Percentiles rank a stretch among this genome's conserved stretches.
These are phyloP conservation scores for Drepanosiphum platanoidis DNA, from an alignment of 2,888 invertebrate genomes.

Conservation along the genomic window DNA sequence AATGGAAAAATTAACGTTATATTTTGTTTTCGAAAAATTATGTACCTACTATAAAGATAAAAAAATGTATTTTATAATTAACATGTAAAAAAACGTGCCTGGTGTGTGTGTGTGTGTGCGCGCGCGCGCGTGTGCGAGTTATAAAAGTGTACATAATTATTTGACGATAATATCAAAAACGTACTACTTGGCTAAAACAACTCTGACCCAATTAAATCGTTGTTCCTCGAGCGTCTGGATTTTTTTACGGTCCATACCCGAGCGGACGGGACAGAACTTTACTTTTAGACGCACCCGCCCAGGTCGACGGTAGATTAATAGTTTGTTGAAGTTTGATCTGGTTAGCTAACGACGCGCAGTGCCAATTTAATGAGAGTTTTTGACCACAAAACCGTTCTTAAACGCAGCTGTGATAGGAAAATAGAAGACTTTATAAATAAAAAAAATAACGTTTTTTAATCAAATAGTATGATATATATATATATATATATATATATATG, in stretches of 20 bases:
- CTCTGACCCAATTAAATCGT: neutral
- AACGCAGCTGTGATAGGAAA: neutral
- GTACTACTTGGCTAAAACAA: neutral
- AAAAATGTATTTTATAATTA: no score
- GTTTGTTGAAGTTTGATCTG: constrained; percentile 1
- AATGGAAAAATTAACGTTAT: no score
- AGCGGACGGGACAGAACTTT: neutral
- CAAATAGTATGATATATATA: neutral
- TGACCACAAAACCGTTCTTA: neutral
- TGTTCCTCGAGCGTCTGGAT: neutral
- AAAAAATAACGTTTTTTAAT: constrained; percentile 24
- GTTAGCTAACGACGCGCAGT: neutral
- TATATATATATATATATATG: neutral
- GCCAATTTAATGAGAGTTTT: neutral
- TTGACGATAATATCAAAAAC: neutral
- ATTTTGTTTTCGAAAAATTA: neutral
- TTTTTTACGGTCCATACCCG: neutral
- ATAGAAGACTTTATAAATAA: neutral
- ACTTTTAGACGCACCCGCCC: neutral
- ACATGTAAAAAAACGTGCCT: no score
- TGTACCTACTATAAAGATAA: neutral
- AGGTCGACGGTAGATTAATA: no score
- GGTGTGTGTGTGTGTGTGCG: no score
- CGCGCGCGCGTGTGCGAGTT: neutral
- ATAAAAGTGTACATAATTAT: neutral